Percentiles rank a stretch among this genome's conserved stretches.
These are phyloP conservation scores for Remorina albescens DNA, from an alignment of 2,797 vertebrate species.

Conservation along the genomic window DNA sequence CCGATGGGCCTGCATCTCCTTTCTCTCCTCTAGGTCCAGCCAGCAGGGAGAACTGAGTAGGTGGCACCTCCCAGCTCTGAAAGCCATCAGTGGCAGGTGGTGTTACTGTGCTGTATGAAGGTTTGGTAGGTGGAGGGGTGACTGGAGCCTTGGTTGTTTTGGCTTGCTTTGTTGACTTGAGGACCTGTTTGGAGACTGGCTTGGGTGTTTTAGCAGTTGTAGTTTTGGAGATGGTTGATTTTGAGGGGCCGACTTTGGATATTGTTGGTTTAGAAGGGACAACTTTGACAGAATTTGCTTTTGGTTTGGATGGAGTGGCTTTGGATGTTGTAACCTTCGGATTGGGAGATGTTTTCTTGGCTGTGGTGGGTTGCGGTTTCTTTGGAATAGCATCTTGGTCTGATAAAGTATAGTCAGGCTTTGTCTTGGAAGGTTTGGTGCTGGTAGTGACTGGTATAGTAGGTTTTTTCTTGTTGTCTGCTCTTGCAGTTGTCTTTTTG, in stretches of 20 bases:
- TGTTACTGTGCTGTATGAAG: slow-evolving; percentile 79
- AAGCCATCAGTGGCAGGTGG: slow-evolving; percentile 86
- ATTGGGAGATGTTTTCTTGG: slow-evolving; percentile 72
- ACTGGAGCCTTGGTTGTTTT: slow-evolving; percentile 68
- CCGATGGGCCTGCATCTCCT: slow-evolving; percentile 90
- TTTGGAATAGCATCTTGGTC: slow-evolving; percentile 64
- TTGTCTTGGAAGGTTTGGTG: slow-evolving; percentile 76
- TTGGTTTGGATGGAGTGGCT: slow-evolving; percentile 69
- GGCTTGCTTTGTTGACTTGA: slow-evolving; percentile 70
- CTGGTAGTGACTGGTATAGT: slow-evolving; percentile 63
- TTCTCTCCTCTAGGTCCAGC: slow-evolving; percentile 89
- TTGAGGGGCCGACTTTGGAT: slow-evolving; percentile 69
- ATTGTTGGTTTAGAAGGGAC: slow-evolving; percentile 60
- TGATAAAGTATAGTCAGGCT: slow-evolving; percentile 50
- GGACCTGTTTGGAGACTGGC: slow-evolving; percentile 56
- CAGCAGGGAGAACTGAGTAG: slow-evolving; percentile 87
- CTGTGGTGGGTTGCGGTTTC: slow-evolving; percentile 68
- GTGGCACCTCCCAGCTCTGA: slow-evolving; percentile 86
- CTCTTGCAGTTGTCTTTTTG: slow-evolving; percentile 59
- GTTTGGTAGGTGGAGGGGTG: slow-evolving; percentile 67
- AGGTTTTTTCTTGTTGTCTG: slow-evolving; percentile 74
- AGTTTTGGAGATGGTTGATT: slow-evolving; percentile 65
- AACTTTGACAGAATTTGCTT: slow-evolving; percentile 63
- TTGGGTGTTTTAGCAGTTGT: slow-evolving; percentile 61
- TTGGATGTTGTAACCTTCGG: slow-evolving; percentile 72